phyloP scores from a whole-genome alignment of 2,888 invertebrate genomes.

The Formica aserva region DNA sequence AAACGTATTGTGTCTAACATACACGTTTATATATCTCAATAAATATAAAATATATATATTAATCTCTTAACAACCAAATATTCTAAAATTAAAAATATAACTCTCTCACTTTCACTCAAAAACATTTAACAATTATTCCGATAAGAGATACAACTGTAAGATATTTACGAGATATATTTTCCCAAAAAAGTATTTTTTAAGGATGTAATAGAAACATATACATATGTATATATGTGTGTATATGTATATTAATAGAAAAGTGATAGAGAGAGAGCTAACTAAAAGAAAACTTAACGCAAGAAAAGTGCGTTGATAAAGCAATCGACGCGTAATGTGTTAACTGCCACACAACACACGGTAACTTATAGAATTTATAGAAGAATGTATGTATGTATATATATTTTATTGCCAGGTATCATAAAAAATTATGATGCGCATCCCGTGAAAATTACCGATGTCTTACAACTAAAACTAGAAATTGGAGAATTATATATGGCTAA shows the following conservation, averaged over 20 bases:
- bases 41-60: slow-evolving; percentile 20
- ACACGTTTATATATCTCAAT: not conserved
- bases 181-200: slow-evolving; percentile 24
- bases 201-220: not conserved
- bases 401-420: slow-evolving; percentile 56
- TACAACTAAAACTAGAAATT: slow-evolving; percentile 22
- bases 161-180: slow-evolving; percentile 35
- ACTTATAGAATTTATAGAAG: slow-evolving; percentile 28
- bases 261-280: slow-evolving; percentile 19
- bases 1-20: not conserved
- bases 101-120: slow-evolving; percentile 19
- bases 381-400: slow-evolving; percentile 30
- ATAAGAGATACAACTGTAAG: slow-evolving; percentile 15
- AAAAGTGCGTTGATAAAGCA: not conserved
- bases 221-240: not conserved
- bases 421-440: not conserved
- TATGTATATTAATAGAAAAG: not conserved
- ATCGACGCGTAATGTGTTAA: slow-evolving; percentile 22
- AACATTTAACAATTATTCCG: slow-evolving; percentile 10
- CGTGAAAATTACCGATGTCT: slow-evolving; percentile 3
- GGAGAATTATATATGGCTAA: not conserved
- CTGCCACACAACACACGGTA: slow-evolving; percentile 32
- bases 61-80: not conserved
- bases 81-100: not conserved
- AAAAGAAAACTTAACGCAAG: not conserved